phyloP scores from a whole-genome alignment of 2,113 vertebrate species.

The Neogale vison region DNA sequence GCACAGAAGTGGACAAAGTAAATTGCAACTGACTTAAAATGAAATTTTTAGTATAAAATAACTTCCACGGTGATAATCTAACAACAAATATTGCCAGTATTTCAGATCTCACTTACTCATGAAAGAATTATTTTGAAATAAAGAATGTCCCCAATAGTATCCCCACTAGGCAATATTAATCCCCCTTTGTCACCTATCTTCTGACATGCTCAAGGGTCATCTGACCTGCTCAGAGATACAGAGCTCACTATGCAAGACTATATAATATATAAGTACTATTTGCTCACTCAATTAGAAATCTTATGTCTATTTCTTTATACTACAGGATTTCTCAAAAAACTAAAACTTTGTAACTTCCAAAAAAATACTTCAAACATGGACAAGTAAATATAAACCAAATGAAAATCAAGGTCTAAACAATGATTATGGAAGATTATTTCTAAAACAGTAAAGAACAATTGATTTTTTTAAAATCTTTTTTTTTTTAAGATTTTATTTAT shows the following conservation, averaged over 20 bases:
- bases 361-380: constrained; percentile 25
- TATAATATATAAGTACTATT: not conserved
- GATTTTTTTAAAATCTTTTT: not conserved
- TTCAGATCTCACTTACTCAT: constrained; percentile 7
- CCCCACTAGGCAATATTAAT: not conserved
- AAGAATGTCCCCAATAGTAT: not conserved
- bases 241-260: not conserved
- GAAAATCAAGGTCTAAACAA: constrained; percentile 15
- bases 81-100: not conserved
- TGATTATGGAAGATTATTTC: not conserved
- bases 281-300: constrained; percentile 29
- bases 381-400: constrained; percentile 26
- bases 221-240: not conserved
- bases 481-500: too few relatives aligned
- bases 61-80: not conserved
- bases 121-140: constrained; percentile 35
- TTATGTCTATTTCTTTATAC: not conserved
- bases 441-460: not conserved
- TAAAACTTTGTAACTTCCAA: not conserved
- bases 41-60: not conserved
- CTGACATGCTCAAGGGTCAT: not conserved
- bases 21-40: constrained; percentile 33
- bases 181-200: not conserved
- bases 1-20: not conserved
- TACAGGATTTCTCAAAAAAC: constrained; percentile 31